phyloP scores from a whole-genome alignment of 2,888 invertebrate genomes.

The Candidula unifasciata region DNA sequence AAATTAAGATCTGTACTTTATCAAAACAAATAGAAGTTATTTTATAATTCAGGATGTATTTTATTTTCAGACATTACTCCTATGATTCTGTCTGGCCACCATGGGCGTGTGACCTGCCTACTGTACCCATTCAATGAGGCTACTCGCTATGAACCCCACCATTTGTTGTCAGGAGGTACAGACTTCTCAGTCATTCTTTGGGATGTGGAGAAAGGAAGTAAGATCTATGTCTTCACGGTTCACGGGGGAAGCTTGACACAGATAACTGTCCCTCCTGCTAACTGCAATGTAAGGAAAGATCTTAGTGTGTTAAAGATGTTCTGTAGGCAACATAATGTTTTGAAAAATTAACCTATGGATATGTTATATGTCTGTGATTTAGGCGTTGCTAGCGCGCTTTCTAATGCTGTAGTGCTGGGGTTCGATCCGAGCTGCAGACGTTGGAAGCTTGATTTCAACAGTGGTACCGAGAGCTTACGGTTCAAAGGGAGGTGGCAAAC shows the following conservation, averaged over 20 bases:
- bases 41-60: too few species aligned
- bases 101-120: slow-evolving; percentile 94
- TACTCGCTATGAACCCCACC: slow-evolving; percentile 81
- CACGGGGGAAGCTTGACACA: slow-evolving; percentile 98
- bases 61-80: slow-evolving; percentile 62
- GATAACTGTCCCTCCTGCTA: slow-evolving; percentile 94
- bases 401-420: too few species aligned
- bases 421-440: too few species aligned
- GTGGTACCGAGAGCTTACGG: too few species aligned
- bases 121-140: slow-evolving; percentile 94
- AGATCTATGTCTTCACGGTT: slow-evolving; percentile 96
- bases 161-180: slow-evolving; percentile 93
- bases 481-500: too few species aligned
- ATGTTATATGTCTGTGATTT: too few species aligned
- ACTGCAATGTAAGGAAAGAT: slow-evolving; percentile 80
- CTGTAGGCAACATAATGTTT: background rate
- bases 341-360: too few species aligned
- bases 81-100: slow-evolving; percentile 84
- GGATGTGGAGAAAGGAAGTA: slow-evolving; percentile 92
- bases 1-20: too few species aligned
- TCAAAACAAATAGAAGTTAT: too few species aligned
- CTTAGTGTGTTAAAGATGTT: background rate
- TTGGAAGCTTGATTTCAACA: too few species aligned
- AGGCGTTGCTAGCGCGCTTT: too few species aligned
- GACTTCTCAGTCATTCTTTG: slow-evolving; percentile 98